These are phyloP conservation scores for Pseudopipra pipra DNA, from an alignment of 2,113 vertebrate genomes.

Conservation along the genomic window DNA sequence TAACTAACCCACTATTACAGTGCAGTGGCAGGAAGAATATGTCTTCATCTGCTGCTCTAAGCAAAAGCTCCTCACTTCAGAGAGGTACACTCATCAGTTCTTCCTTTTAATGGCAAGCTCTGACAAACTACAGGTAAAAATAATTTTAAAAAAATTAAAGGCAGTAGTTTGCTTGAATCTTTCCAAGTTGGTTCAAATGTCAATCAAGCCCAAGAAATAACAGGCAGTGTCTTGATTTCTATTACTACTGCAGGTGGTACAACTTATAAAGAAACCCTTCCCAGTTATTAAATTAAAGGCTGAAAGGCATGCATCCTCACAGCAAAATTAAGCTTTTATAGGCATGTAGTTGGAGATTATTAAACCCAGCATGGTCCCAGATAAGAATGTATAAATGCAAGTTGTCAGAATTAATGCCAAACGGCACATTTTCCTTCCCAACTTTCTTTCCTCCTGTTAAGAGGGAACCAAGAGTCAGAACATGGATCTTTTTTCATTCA, in stretches of 20 bases:
- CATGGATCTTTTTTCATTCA: neutral
- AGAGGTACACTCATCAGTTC: neutral
- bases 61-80: neutral
- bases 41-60: constrained; percentile 24
- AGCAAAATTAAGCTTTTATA: constrained; percentile 65
- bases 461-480: neutral
- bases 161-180: constrained; percentile 24
- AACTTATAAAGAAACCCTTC: constrained; percentile 60
- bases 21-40: neutral
- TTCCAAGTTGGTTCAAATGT: constrained; percentile 41
- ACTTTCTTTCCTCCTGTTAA: neutral
- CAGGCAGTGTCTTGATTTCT: constrained; percentile 60
- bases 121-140: constrained; percentile 55
- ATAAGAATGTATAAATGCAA: constrained; percentile 39
- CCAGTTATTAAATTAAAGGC: constrained; percentile 66
- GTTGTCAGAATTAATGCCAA: constrained; percentile 53
- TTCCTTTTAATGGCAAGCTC: constrained; percentile 40
- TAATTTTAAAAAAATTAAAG: neutral
- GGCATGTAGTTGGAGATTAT: constrained; percentile 60
- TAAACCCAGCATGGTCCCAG: constrained; percentile 59
- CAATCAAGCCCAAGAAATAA: constrained; percentile 60
- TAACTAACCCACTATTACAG: constrained; percentile 1
- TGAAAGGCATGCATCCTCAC: constrained; percentile 58
- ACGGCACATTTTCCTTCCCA: neutral
- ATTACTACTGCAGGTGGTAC: constrained; percentile 62